These are phyloP conservation scores for Tetropium fuscum DNA, from an alignment of 2,888 invertebrate genomes.

Conservation along the genomic window DNA sequence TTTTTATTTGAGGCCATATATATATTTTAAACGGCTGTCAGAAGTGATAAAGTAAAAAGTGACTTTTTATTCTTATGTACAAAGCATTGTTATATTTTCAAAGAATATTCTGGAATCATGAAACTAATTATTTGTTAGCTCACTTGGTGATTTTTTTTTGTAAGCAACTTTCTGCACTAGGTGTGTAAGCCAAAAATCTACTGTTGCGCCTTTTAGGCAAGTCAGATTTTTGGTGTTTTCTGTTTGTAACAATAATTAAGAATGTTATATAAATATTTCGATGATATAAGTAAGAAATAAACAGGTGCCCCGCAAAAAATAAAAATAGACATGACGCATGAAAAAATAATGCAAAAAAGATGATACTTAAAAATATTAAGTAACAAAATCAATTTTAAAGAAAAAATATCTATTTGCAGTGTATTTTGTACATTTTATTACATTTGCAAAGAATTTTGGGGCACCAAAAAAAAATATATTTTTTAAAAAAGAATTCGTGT, in stretches of 20 bases:
- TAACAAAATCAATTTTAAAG: conserved; percentile 36
- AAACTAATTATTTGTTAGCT: conserved; percentile 5
- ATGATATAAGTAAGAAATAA: conserved; percentile 35
- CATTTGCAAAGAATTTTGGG: conserved; percentile 47
- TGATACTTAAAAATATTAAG: conserved; percentile 33
- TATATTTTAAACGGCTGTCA: conserved; percentile 18
- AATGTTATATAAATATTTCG: conserved; percentile 36
- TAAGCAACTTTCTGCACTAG: conserved; percentile 13
- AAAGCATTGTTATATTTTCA: conserved; percentile 38
- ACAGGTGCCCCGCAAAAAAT: conserved; percentile 39
- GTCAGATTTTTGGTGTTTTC: conserved; percentile 31
- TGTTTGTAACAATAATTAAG: conserved; percentile 40
- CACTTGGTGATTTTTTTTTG: conserved; percentile 28
- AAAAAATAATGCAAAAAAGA: conserved; percentile 26
- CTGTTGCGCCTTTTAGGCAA: background rate
- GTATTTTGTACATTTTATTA: conserved; percentile 53
- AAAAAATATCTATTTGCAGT: conserved; percentile 43
- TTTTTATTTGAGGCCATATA: conserved; percentile 15
- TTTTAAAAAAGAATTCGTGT: conserved; percentile 37
- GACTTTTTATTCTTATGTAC: conserved; percentile 37
- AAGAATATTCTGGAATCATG: conserved; percentile 17
- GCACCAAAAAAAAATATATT: conserved; percentile 45
- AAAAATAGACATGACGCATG: conserved; percentile 37
- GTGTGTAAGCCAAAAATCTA: conserved; percentile 25
- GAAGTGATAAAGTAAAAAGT: conserved; percentile 26